Percentiles rank a stretch among this genome's conserved stretches.
These are phyloP conservation scores for Mohoua ochrocephala DNA, from an alignment of 2,113 vertebrate species.

Conservation along the genomic window DNA sequence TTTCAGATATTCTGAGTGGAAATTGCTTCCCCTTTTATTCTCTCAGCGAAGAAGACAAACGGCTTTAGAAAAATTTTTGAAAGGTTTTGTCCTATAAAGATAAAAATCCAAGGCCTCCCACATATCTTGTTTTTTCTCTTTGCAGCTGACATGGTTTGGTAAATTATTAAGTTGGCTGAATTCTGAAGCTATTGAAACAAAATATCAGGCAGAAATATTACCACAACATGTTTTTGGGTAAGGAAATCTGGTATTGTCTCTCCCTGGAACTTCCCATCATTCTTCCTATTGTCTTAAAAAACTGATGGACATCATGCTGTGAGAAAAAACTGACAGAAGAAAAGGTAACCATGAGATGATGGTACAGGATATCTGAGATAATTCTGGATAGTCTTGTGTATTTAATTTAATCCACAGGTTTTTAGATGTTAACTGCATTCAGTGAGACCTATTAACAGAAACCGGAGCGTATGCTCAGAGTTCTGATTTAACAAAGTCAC, in stretches of 20 bases:
- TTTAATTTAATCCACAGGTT: neutral
- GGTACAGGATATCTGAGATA: neutral
- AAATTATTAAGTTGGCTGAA: neutral
- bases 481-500: neutral
- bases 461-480: fast-evolving
- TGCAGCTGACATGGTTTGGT: neutral
- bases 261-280: neutral
- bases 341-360: neutral
- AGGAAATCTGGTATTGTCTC: neutral
- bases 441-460: neutral
- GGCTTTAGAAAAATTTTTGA: neutral
- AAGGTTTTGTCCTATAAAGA: constrained; percentile 20
- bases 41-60: constrained; percentile 7
- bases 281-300: neutral
- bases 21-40: constrained; percentile 33
- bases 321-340: neutral
- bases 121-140: neutral
- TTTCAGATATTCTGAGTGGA: constrained; percentile 23
- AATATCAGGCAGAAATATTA: neutral
- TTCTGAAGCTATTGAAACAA: neutral
- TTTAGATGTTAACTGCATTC: neutral
- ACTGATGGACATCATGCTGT: fast-evolving
- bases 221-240: neutral
- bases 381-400: neutral
- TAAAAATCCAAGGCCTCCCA: constrained; percentile 24